A percentile compares a stretch with the other conserved stretches of the same genome.
Conservation (phyloP, 2,797 vertebrate species). For the Pseudopleuronectes americanus region DNA sequence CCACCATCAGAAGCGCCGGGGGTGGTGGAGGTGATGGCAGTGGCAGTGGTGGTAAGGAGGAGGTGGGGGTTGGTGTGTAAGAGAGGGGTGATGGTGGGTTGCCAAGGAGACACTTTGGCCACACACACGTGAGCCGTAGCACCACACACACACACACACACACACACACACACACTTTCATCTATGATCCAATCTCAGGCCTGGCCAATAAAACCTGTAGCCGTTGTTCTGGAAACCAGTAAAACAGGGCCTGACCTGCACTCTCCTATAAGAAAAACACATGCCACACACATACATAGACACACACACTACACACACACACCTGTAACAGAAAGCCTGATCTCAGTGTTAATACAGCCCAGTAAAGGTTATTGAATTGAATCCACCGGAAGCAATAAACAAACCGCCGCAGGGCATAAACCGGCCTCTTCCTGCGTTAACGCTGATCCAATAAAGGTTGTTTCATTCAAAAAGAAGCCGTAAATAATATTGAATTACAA, state of each 20-base stretch:
- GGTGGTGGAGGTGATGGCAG: slow-evolving; percentile 13
- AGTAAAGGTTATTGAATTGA: slow-evolving; percentile 42
- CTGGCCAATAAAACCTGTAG: slow-evolving; percentile 55
- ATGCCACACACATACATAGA: not conserved
- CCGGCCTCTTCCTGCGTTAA: not conserved
- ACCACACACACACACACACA: slow-evolving; percentile 1
- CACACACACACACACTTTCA: slow-evolving; percentile 26
- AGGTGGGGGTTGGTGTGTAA: slow-evolving; percentile 11
- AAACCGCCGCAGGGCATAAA: not conserved
- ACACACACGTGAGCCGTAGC: slow-evolving; percentile 15
- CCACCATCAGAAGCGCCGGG: slow-evolving; percentile 51
- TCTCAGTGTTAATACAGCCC: slow-evolving; percentile 11
- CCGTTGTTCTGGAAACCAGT: slow-evolving; percentile 40
- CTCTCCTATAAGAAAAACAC: slow-evolving; percentile 38
- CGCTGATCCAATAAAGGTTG: slow-evolving; percentile 8
- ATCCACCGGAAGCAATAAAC: slow-evolving; percentile 35
- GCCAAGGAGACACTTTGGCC: slow-evolving; percentile 63
- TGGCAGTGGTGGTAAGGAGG: not conserved
- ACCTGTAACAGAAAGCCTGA: slow-evolving; percentile 45
- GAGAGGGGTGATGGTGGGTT: slow-evolving; percentile 39
- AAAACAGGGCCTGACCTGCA: slow-evolving; percentile 53
- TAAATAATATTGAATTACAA: slow-evolving; percentile 21
- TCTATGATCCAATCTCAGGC: slow-evolving; percentile 61
- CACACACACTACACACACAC: not conserved
- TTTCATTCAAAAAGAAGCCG: slow-evolving; percentile 14